Percentiles rank a stretch among this genome's conserved stretches.
These are phyloP conservation scores for Perodicticus potto DNA, from an alignment of 2,797 vertebrate genomes.

Conservation along the genomic window DNA sequence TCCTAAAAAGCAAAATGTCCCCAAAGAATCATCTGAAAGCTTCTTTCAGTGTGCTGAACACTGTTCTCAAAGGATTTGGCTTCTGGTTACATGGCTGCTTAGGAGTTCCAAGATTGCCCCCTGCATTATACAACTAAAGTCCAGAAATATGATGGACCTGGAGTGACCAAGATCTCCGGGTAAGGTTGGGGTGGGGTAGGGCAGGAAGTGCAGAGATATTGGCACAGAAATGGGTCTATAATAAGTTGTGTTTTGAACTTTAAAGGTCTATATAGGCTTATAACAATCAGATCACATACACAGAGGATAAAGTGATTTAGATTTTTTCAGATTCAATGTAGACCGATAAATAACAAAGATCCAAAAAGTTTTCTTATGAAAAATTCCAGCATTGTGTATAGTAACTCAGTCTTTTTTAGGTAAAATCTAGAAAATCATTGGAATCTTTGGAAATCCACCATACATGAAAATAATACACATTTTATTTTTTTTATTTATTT, in stretches of 20 bases:
- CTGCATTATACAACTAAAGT: not conserved
- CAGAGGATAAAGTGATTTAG: not conserved
- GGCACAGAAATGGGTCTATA: no score
- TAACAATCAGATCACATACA: not conserved
- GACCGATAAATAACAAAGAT: not conserved
- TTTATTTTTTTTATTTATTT: not conserved
- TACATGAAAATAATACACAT: not conserved
- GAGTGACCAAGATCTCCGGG: not conserved
- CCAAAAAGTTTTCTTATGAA: not conserved
- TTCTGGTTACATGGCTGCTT: not conserved
- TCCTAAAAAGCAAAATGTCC: not conserved
- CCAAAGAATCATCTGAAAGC: not conserved
- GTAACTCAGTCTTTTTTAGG: not conserved
- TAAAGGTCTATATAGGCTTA: not conserved
- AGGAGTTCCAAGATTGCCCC: not conserved
- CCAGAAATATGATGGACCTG: not conserved
- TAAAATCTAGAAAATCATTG: not conserved
- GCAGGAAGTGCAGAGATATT: fast-evolving
- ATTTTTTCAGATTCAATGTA: not conserved
- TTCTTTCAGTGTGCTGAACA: not conserved
- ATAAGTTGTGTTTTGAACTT: not conserved
- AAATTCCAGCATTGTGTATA: not conserved
- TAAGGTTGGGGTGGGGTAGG: fast-evolving
- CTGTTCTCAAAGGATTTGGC: not conserved
- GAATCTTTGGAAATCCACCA: not conserved